Base-by-base conservation (phyloP, 2,888 invertebrate genomes). In the Oxyscelio sp. region DNA sequence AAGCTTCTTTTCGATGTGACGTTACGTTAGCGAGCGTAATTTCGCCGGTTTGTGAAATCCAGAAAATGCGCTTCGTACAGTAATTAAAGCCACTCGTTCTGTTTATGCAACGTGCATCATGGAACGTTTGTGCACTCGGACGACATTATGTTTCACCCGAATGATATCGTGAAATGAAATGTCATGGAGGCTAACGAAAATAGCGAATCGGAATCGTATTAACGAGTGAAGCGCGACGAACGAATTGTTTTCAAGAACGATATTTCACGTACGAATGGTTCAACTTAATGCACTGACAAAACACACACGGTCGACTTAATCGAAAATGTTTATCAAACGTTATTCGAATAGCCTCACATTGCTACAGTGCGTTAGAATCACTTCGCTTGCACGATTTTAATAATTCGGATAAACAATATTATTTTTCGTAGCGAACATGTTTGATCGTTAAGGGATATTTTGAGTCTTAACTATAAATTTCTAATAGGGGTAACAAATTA, bases 11-110 rank as follows among this genome's bases (percentile, higher is more conserved):
- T n/a, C n/a, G n/a, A n/a, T n/a, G n/a, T n/a, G n/a, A n/a, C n/a
- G n/a, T n/a, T n/a, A n/a, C n/a, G n/a, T n/a, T n/a, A n/a, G n/a
- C n/a, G n/a, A n/a, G n/a, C n/a, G n/a, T n/a, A 85, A 87, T 85
- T 86, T 86, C 58, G 73, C 75, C 50, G 56, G 74, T 65, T 81
- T 65, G 87, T 52, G 56, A 82, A 81, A 81, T 85, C 78, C 68
- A 48, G 71, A 45, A 71, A 78, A 82, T 59, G 75, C 70, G 68
- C n/a, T 54, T 54, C 59, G 65, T 19, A 24, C 34, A 59, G 71
- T 82, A 85, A 84, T 86, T 86, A 86, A 86, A 78, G 78, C 52
- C 17, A 27, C 8, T 61, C 52, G 78, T 68, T 61, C 22, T 81
- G 66, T 78, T 77, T 85, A 73, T 77, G 73, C 61, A 59, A 43